Base-by-base conservation (phyloP, 1,140 invertebrate genomes). In the Spodoptera frugiperda region DNA sequence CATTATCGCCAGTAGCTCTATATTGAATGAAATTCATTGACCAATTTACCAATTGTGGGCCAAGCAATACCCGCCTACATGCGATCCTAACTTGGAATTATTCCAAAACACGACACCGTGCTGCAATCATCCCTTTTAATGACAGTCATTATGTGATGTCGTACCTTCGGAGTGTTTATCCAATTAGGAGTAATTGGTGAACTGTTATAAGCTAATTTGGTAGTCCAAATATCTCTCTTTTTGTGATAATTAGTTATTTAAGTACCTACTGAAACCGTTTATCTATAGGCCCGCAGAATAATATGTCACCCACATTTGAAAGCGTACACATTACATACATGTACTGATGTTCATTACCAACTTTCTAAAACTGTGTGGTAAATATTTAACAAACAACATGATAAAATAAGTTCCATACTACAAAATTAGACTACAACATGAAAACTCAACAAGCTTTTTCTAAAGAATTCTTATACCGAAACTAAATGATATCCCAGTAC, bases 21-120 rank as follows among this genome's bases (percentile, higher is more conserved):
- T 51, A 55, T 73, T 51, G 49, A 76, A n/a, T 81, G 55, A 63
- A 77, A 73, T 77, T 21, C 73, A 80, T 80, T 73, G 73, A 21
- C 39, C 81, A 82, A 80, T 82, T 80, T 72, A 78, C 78, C 78
- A 82, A 80, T 82, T 82, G 78, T 74, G 12, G 11, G 54, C 55
- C 5, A 73, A 21, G 19, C 46, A 25, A 48, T 73, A 17, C 21
- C 30, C 77, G 53, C 71, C 77, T 51, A 73, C 67, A 39, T 11
- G n/a, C 17, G 12, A 2, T 12, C 30, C 39, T 10, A 57, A 74
- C 44, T 67, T 19, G 46, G 65, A 59, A 33, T 74, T 49, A 57
- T 55, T 57, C 21, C 44, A 30, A 75, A 61, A 71, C 30, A 8
- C 17, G 33, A 33, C 49, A 72, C 53, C 3, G 68, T 57, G 46